A percentile compares a stretch with the other conserved stretches of the same genome.
phyloP scores from a whole-genome alignment of 2,888 invertebrate species.

The Platerodrilus igneus region DNA sequence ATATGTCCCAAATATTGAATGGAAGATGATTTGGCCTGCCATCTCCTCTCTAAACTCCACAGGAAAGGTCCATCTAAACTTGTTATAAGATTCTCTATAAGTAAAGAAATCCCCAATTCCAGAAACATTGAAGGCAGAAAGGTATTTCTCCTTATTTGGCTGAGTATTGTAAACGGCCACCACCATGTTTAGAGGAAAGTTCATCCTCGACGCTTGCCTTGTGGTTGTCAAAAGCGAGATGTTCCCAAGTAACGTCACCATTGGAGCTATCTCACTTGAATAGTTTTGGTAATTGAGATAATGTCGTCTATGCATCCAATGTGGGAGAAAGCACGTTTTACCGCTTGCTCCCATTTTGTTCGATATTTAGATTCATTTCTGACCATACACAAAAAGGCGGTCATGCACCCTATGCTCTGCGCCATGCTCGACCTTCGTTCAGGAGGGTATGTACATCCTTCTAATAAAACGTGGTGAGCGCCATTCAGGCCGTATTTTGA shows the following conservation, averaged over 20 bases:
- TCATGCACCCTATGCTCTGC: constrained; percentile 28
- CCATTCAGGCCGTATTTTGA: constrained; percentile 23
- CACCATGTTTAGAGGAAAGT: constrained; percentile 12
- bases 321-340: constrained; percentile 24
- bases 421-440: constrained; percentile 28
- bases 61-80: neutral
- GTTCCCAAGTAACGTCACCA: constrained; percentile 11
- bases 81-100: neutral
- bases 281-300: constrained; percentile 11
- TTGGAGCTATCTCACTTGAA: constrained; percentile 13
- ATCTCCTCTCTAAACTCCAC: neutral
- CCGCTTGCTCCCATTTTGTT: constrained; percentile 28
- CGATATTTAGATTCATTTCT: constrained; percentile 17
- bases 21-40: constrained; percentile 6
- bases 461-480: constrained; percentile 23
- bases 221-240: constrained; percentile 14
- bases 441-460: constrained; percentile 25
- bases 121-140: constrained; percentile 8
- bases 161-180: neutral
- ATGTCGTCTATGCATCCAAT: constrained; percentile 27
- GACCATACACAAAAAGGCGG: constrained; percentile 21
- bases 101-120: constrained; percentile 11
- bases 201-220: constrained; percentile 16
- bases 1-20: constrained; percentile 15
- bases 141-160: neutral